Evolutionary conservation across 2,113 vertebrate genomes (phyloP).

Genomic region (Paratilapia polleni): DNA sequence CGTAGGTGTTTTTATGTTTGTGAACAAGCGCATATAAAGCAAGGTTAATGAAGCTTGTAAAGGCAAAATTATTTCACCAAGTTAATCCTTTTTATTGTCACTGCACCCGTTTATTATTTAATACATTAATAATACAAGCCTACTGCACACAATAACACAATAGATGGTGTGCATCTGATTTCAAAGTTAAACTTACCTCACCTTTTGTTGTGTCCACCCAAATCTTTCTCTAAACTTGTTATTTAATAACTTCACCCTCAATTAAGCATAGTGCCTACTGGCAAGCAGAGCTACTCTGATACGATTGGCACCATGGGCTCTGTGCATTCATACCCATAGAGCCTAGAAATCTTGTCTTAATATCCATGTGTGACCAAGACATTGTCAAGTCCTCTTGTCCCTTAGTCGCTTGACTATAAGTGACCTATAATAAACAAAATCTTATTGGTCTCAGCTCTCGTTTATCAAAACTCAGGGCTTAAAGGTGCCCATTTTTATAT

Average conservation of each 20-base stretch:
- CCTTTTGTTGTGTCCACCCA: background rate
- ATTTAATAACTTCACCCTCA: slow-evolving; percentile 3
- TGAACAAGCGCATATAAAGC: background rate
- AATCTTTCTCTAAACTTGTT: slow-evolving; percentile 16
- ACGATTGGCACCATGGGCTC: slow-evolving; percentile 17
- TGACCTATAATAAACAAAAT: fast-evolving
- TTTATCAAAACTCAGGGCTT: background rate
- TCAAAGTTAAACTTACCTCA: background rate
- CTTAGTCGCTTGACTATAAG: fast-evolving
- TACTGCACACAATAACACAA: background rate
- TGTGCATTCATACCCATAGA: slow-evolving; percentile 3
- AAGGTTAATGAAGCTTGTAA: slow-evolving; percentile 6
- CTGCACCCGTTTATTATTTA: background rate
- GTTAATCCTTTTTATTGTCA: background rate
- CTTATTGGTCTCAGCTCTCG: background rate
- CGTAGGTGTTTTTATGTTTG: background rate
- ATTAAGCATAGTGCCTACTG: background rate
- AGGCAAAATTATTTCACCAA: background rate
- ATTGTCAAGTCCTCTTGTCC: background rate
- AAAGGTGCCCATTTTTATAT: background rate
- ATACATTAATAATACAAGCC: background rate
- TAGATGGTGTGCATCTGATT: background rate
- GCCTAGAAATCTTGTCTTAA: background rate
- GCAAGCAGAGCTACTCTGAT: slow-evolving; percentile 10
- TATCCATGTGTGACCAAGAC: background rate